Evolutionary conservation across 1,140 invertebrate genomes (phyloP), one percentile per base, ranked within the genome.

Genomic region (Kradibia gibbosae): DNA sequence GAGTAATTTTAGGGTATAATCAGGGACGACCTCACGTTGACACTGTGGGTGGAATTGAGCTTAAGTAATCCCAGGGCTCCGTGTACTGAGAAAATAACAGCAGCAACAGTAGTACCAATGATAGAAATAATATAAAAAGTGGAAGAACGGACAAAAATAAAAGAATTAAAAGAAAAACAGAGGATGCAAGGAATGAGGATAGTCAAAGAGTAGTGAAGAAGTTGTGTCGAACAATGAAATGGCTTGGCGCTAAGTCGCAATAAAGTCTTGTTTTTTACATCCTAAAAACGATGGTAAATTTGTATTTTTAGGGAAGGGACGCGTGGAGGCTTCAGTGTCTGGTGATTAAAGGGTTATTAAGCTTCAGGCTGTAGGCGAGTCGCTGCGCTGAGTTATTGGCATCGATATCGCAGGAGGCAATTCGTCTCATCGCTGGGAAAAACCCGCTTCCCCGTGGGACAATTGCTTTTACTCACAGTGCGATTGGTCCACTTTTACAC

Each of bases 291-390:
- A 45, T 57, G 1, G 25, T 65, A 77, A n/a, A 62, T 77, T 77
- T 65, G 74, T 77, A 77, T 57, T 77, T n/a, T 34, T 50, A 8
- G 73, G 55, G 31, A 57, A 77, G n/a, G n/a, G n/a, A n/a, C n/a
- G n/a, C n/a, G n/a, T n/a, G n/a, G n/a, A n/a, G n/a, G n/a, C n/a
- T n/a, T n/a, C n/a, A n/a, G n/a, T n/a, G n/a, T n/a, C n/a, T n/a
- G n/a, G n/a, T n/a, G n/a, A n/a, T n/a, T n/a, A n/a, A n/a, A n/a
- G n/a, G n/a, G n/a, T 7, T 15, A 71, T 45, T 48, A 77, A 65
- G 57, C 42, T 53, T 3, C 22, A 71, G 42, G 42, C 25, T 11
- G n/a, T 25, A 65, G 17, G 1, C 8, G 62, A 34, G 17, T 42
- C 31, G 25, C 45, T 45, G 25, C 39, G 20, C 57, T 13, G 11